Evolutionary conservation across 2,113 vertebrate genomes (phyloP).

Genomic region (Atherinomorus stipes): DNA sequence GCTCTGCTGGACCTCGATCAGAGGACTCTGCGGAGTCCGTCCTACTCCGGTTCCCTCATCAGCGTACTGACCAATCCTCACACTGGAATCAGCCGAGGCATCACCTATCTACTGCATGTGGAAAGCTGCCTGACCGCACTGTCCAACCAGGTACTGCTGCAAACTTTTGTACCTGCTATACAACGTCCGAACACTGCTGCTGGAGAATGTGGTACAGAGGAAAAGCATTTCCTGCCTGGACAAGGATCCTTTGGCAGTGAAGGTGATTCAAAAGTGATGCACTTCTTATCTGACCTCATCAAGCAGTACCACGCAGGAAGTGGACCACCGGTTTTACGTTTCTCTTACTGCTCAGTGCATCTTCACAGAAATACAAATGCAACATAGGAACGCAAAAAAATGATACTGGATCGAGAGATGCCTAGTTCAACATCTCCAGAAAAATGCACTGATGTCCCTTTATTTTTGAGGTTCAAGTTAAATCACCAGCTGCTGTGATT

Average conservation of each 20-base stretch:
- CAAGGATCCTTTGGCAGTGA: conserved; percentile 25
- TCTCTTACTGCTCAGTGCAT: conserved; percentile 61
- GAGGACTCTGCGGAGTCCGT: conserved; percentile 89
- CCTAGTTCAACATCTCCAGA: background rate
- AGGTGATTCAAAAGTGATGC: conserved; percentile 62
- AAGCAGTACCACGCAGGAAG: conserved; percentile 53
- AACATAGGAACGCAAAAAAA: conserved; percentile 14
- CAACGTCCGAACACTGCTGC: conserved; percentile 68
- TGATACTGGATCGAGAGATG: background rate
- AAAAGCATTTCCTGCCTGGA: background rate
- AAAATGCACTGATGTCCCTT: background rate
- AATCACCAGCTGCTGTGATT: conserved; percentile 12
- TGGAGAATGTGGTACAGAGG: conserved; percentile 50
- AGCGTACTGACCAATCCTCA: conserved; percentile 86
- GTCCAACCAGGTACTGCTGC: conserved; percentile 88
- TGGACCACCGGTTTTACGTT: conserved; percentile 60
- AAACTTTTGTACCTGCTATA: conserved; percentile 84
- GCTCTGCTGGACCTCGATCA: conserved; percentile 92
- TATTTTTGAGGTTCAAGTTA: background rate
- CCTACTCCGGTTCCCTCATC: conserved; percentile 88
- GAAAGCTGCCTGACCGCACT: conserved; percentile 90
- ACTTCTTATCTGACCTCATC: conserved; percentile 78
- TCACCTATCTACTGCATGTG: conserved; percentile 92
- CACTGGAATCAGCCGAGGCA: conserved; percentile 87
- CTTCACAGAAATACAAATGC: conserved; percentile 61